Conservation (phyloP, 2,113 vertebrate genomes). For the Myotis davidii region DNA sequence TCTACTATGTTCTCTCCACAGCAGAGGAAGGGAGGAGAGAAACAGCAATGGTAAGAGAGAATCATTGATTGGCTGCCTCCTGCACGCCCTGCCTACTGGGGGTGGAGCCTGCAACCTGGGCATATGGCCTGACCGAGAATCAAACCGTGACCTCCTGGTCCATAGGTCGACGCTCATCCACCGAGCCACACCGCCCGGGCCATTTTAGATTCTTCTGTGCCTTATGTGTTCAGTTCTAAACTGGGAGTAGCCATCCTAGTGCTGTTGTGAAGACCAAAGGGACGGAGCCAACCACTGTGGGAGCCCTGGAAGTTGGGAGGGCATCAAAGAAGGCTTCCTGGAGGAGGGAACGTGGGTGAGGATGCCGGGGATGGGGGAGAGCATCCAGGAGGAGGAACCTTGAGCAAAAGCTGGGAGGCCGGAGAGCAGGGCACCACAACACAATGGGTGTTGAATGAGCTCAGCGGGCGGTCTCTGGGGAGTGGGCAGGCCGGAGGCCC, state of each 20-base stretch:
- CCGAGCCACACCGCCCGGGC: neutral
- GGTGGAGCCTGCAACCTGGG: neutral
- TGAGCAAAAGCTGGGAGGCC: neutral
- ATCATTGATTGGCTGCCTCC: neutral
- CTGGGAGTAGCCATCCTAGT: neutral
- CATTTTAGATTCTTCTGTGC: neutral
- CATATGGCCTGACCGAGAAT: neutral
- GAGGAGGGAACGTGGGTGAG: neutral
- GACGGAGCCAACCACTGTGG: neutral
- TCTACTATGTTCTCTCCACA: too few relatives aligned
- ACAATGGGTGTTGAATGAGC: neutral
- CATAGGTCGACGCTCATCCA: neutral
- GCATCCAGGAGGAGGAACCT: neutral
- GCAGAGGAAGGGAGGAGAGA: neutral
- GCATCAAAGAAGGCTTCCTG: neutral
- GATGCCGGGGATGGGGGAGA: neutral
- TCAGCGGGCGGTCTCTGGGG: neutral
- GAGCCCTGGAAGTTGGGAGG: neutral
- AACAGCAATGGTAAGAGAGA: neutral
- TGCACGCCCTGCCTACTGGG: too few relatives aligned
- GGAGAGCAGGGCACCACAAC: neutral
- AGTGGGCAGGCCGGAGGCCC: neutral
- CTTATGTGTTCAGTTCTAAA: neutral
- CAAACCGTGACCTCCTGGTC: neutral
- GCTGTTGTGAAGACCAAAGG: neutral